These are phyloP conservation scores for Columba livia DNA, from an alignment of 2,113 vertebrate species.

Conservation along the genomic window DNA sequence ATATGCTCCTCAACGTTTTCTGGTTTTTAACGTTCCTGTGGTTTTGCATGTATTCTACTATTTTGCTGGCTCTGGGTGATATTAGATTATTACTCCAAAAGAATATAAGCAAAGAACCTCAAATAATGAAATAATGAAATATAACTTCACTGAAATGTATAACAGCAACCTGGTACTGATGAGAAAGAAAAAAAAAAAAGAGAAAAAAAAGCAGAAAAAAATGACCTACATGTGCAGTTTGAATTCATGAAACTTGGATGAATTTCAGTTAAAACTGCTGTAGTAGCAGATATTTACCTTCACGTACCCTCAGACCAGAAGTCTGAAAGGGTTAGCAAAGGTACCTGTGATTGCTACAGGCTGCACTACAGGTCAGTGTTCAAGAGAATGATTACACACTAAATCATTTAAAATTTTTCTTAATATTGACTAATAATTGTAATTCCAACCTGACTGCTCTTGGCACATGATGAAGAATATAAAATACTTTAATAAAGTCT, in stretches of 20 bases:
- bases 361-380: neutral
- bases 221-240: neutral
- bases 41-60: neutral
- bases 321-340: neutral
- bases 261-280: neutral
- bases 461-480: neutral
- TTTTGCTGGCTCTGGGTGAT: neutral
- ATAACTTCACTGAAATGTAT: neutral
- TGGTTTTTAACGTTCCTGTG: neutral
- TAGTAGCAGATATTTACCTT: neutral
- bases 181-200: neutral
- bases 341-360: neutral
- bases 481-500: neutral
- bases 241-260: neutral
- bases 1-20: neutral
- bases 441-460: neutral
- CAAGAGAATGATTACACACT: neutral
- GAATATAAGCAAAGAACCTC: neutral
- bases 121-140: neutral
- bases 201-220: neutral
- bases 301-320: accelerated
- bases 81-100: neutral
- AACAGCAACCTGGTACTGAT: neutral
- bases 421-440: neutral
- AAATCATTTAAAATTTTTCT: neutral